Evolutionary conservation across 2,113 vertebrate species (phyloP).

Genomic region (Corydoras sp.): DNA sequence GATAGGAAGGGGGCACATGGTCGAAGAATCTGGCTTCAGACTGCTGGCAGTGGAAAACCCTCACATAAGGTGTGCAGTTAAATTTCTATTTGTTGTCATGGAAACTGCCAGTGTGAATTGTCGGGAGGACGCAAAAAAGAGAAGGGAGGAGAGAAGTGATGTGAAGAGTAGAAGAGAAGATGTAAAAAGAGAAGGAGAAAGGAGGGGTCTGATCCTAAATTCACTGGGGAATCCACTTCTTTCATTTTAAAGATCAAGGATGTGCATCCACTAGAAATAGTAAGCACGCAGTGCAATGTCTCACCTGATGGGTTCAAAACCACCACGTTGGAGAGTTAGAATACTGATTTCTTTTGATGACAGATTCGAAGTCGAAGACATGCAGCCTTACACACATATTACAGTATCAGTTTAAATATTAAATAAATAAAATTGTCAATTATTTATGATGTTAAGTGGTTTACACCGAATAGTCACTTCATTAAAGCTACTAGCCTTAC

Average conservation of each 20-base stretch:
- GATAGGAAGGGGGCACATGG: slow-evolving; percentile 27
- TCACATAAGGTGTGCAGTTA: slow-evolving; percentile 60
- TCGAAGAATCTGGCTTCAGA: slow-evolving; percentile 37
- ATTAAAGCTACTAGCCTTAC: too few species aligned
- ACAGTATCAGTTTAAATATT: too few species aligned
- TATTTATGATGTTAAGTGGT: too few species aligned
- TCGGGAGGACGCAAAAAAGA: slow-evolving; percentile 53
- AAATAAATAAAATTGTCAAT: too few species aligned
- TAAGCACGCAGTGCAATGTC: slow-evolving; percentile 10
- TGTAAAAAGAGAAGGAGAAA: slow-evolving; percentile 24
- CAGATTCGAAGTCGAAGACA: too few species aligned
- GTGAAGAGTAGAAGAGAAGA: slow-evolving; percentile 48
- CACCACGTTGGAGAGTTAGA: slow-evolving; percentile 24
- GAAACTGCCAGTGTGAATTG: slow-evolving; percentile 69
- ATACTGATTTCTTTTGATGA: too few species aligned
- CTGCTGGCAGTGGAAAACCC: slow-evolving; percentile 52
- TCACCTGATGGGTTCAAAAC: slow-evolving; percentile 34
- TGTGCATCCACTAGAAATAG: slow-evolving; percentile 23
- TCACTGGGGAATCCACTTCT: slow-evolving; percentile 38
- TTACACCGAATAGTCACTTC: too few species aligned
- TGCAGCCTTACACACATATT: too few species aligned
- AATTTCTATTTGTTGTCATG: slow-evolving; percentile 75
- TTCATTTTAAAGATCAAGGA: slow-evolving; percentile 48
- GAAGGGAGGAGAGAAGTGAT: slow-evolving; percentile 18
- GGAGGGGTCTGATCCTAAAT: slow-evolving; percentile 53